A percentile compares a stretch with the other conserved stretches of the same genome.
phyloP scores from a whole-genome alignment of 2,797 vertebrate species.

The Avahi laniger region DNA sequence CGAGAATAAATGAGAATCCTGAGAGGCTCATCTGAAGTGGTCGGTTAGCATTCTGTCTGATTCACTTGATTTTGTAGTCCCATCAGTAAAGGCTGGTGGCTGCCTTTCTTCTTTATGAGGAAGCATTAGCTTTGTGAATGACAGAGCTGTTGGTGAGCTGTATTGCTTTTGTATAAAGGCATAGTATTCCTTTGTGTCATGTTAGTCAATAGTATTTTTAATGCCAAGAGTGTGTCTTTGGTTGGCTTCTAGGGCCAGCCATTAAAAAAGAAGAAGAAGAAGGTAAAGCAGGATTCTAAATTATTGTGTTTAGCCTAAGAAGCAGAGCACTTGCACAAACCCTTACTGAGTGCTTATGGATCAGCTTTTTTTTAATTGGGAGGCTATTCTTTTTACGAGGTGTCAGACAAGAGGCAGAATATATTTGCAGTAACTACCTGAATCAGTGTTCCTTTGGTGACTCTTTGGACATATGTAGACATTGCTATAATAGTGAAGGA shows the following conservation, averaged over 20 bases:
- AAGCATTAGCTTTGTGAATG: not conserved
- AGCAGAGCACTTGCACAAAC: not conserved
- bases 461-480: not conserved
- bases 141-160: not conserved
- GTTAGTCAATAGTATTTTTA: slow-evolving; percentile 14
- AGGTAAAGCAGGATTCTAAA: not conserved
- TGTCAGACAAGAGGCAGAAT: not conserved
- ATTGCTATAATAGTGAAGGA: not conserved
- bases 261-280: not conserved
- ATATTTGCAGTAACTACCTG: not conserved
- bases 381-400: not conserved
- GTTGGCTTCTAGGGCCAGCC: not conserved
- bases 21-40: not conserved
- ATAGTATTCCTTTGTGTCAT: not conserved
- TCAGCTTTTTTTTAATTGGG: not conserved
- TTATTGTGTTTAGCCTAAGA: slow-evolving; percentile 18
- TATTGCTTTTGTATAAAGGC: not conserved
- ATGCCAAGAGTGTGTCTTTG: not conserved
- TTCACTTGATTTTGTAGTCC: not conserved
- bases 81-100: not conserved
- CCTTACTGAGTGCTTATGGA: not conserved
- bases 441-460: not conserved
- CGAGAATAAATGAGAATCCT: slow-evolving; percentile 6
- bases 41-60: not conserved
- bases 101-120: not conserved